Conservation (phyloP, 2,113 vertebrate species). For the Mus pahari region DNA sequence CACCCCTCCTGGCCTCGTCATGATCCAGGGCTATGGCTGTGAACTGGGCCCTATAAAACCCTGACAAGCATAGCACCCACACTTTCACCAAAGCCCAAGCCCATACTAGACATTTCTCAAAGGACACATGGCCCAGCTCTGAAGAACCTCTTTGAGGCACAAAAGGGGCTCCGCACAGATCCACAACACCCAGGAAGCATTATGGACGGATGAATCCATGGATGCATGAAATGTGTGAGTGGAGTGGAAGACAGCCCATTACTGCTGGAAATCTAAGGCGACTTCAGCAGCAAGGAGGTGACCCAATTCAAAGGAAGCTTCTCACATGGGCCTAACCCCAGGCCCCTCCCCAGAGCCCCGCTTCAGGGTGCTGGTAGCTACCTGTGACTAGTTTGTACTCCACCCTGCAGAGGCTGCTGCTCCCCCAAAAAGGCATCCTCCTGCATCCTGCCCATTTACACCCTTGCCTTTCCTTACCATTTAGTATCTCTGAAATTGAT, state of each 20-base stretch:
- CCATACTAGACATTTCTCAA: constrained; percentile 16
- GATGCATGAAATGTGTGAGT: background rate
- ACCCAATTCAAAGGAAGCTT: background rate
- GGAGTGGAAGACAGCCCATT: background rate
- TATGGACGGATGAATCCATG: background rate
- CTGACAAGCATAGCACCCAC: background rate
- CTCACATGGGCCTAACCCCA: background rate
- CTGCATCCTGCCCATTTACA: background rate
- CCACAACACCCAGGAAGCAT: background rate
- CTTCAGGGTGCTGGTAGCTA: background rate
- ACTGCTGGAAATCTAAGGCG: background rate
- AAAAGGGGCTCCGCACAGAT: background rate
- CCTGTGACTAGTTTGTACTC: background rate
- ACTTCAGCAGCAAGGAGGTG: background rate
- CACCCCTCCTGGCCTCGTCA: background rate
- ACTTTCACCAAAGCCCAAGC: background rate
- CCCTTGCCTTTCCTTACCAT: background rate
- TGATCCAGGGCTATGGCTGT: background rate
- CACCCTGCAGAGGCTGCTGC: background rate
- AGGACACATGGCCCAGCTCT: background rate
- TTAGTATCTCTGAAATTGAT: background rate
- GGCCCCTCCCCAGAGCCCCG: background rate
- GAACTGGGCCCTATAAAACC: background rate
- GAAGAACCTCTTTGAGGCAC: background rate
- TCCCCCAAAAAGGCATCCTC: background rate